Evolutionary conservation across 2,888 invertebrate species (phyloP), one percentile per base, ranked within the genome.

Genomic region (Rotaria magnacalcarata): DNA sequence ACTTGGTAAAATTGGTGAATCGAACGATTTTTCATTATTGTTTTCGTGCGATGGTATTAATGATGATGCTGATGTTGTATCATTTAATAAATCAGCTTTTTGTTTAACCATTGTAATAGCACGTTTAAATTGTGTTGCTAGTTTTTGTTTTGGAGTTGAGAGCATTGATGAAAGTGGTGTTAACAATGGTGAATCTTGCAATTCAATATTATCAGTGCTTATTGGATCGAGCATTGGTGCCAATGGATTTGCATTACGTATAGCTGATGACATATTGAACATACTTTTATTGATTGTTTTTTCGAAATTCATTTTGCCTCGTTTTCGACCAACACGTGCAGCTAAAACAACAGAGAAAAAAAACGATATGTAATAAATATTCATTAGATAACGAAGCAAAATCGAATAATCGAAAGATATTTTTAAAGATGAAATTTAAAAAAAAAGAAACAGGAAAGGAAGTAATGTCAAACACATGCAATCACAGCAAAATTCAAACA

Each of bases 251-350:
- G 67, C 67, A 67, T 67, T 27, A 5, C 19, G 34, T 19, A 67
- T 67, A 67, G 67, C 67, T 67, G 67, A 34, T 80, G 80, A 80
- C 24, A 80, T 75, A n/a, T 85, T 85, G 47, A 86, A 86, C 80
- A 86, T 85, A 54, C 85, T 86, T 67, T 86, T 85, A n/a, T 85
- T 75, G 27, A 86, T 86, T 6, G 86, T 85, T 85, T 86, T 86
- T 84, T 86, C 86, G 52, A 86, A 80, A 74, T 86, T 86, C 16
- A 86, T 41, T 56, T 86, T 86, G 47, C 86, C 86, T 27, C 86
- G 47, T 84, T 86, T 86, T 43, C 86, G 74, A 54, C 85, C 85
- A 27, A 85, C 86, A 41, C 60, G 56, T 16, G 41, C 50, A 43
- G 80, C 80, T 80, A 80, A 34, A 34, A 34, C 34, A 34, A 2